phyloP scores from a whole-genome alignment of 2,797 vertebrate species.

The Sciaenops ocellatus region DNA sequence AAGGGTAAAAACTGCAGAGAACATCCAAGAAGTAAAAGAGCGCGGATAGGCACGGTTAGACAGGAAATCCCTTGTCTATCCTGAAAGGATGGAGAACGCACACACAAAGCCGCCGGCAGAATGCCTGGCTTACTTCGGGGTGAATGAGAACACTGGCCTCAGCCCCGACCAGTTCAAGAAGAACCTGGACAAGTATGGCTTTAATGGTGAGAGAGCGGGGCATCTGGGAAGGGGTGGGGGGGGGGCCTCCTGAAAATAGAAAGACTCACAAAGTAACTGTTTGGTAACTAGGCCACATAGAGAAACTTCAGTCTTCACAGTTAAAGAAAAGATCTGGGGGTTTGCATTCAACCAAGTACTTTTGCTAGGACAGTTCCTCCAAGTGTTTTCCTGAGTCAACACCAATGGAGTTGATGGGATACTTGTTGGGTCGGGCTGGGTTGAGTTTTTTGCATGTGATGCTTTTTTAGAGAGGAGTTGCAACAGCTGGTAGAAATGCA shows the following conservation, averaged over 20 bases:
- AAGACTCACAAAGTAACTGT: slow-evolving; percentile 16
- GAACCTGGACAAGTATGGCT: slow-evolving; percentile 90
- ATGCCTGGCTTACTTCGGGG: slow-evolving; percentile 89
- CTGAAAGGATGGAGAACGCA: slow-evolving; percentile 89
- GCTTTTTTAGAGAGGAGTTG: slow-evolving; percentile 69
- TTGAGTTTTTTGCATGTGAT: slow-evolving; percentile 49
- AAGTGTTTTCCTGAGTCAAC: slow-evolving; percentile 22
- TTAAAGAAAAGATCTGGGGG: slow-evolving; percentile 9
- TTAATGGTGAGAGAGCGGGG: slow-evolving; percentile 88
- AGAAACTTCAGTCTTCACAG: slow-evolving; percentile 17
- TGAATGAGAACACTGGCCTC: slow-evolving; percentile 87
- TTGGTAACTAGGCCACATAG: slow-evolving; percentile 14
- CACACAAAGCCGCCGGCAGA: slow-evolving; percentile 86
- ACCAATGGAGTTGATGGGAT: slow-evolving; percentile 22
- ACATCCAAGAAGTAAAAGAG: slow-evolving; percentile 71
- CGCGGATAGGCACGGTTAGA: slow-evolving; percentile 76
- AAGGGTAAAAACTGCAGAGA: slow-evolving; percentile 75
- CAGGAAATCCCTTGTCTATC: slow-evolving; percentile 76
- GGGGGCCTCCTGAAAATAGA: slow-evolving; percentile 17
- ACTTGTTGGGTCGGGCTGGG: slow-evolving; percentile 5
- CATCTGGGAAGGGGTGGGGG: slow-evolving; percentile 56
- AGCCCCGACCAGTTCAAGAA: slow-evolving; percentile 90
- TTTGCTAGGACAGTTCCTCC: slow-evolving; percentile 5
- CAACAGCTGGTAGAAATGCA: slow-evolving; percentile 82
- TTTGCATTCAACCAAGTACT: slow-evolving; percentile 21